Percentiles rank a stretch among this genome's conserved stretches.
phyloP scores from a whole-genome alignment of 2,888 invertebrate species.

The Salpingus planirostris region DNA sequence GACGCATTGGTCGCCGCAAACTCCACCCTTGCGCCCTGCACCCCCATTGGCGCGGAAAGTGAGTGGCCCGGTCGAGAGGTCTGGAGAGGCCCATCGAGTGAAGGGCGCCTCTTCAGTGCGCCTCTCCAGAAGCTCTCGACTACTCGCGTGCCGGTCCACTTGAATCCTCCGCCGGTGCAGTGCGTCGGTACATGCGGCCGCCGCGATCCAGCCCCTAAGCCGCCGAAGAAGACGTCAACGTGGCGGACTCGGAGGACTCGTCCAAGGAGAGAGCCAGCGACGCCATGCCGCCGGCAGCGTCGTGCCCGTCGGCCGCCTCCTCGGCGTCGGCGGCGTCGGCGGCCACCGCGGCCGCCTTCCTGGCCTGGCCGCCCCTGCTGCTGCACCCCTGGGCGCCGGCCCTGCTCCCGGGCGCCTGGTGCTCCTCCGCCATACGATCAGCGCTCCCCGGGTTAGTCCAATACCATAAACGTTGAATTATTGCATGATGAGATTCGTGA shows the following conservation, averaged over 20 bases:
- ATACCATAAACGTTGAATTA: no score
- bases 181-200: no score
- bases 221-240: constrained; percentile 6
- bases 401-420: constrained; percentile 58
- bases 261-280: constrained; percentile 16
- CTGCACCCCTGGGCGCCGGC: constrained; percentile 70
- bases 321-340: constrained; percentile 23
- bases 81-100: constrained; percentile 39
- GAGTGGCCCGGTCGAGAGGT: constrained; percentile 32
- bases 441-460: constrained; percentile 68
- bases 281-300: constrained; percentile 26
- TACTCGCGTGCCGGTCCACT: constrained; percentile 40
- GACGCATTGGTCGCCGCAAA: constrained; percentile 33
- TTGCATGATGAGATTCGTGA: no score
- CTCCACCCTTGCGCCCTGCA: constrained; percentile 29
- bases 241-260: constrained; percentile 39
- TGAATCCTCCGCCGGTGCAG: constrained; percentile 18
- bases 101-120: constrained; percentile 40
- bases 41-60: constrained; percentile 30
- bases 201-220: no score
- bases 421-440: constrained; percentile 55
- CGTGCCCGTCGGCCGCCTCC: constrained; percentile 10
- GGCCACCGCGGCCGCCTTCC: constrained; percentile 46
- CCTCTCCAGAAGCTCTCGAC: constrained; percentile 40
- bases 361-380: constrained; percentile 68